Conservation (phyloP, 2,888 invertebrate species). For the Drosophila infuscata region DNA sequence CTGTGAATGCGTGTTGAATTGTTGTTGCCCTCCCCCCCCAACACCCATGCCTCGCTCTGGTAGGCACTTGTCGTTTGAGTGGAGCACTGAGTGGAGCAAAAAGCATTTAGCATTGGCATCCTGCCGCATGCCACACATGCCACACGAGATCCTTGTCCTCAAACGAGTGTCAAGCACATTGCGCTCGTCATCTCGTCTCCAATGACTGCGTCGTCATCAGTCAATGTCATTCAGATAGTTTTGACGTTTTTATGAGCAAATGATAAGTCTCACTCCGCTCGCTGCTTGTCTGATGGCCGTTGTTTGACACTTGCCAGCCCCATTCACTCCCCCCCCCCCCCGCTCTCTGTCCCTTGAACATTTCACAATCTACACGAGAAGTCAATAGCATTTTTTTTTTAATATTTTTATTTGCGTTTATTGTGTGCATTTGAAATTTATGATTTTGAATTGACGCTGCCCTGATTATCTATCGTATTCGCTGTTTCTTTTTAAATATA, state of each 20-base stretch:
- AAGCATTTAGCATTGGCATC: constrained; percentile 76
- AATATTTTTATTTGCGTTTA: constrained; percentile 26
- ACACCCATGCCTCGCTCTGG: constrained; percentile 9
- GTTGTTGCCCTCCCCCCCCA: constrained; percentile 1
- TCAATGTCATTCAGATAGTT: constrained; percentile 80
- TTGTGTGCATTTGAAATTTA: constrained; percentile 59
- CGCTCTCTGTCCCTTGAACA: constrained; percentile 2
- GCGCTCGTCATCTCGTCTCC: constrained; percentile 36
- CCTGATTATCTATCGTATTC: constrained; percentile 44
- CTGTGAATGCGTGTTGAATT: constrained; percentile 50
- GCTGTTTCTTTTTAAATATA: constrained; percentile 46
- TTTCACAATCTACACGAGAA: constrained; percentile 12
- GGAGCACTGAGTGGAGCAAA: constrained; percentile 44
- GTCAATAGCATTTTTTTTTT: constrained; percentile 15
- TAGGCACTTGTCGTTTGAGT: constrained; percentile 47
- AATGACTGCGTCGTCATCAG: constrained; percentile 66
- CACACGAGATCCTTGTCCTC: constrained; percentile 33
- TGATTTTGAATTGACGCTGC: constrained; percentile 43
- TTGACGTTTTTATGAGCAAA: constrained; percentile 81
- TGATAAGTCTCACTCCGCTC: constrained; percentile 74
- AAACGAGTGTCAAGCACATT: constrained; percentile 37
- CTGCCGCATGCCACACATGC: constrained; percentile 50
- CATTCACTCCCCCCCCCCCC: constrained; percentile 14
- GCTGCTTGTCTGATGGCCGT: constrained; percentile 70
- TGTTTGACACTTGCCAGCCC: constrained; percentile 77